A percentile compares a stretch with the other conserved stretches of the same genome.
These are phyloP conservation scores for Ptilorrhoa leucosticta DNA, from an alignment of 2,113 vertebrate genomes.

Conservation along the genomic window DNA sequence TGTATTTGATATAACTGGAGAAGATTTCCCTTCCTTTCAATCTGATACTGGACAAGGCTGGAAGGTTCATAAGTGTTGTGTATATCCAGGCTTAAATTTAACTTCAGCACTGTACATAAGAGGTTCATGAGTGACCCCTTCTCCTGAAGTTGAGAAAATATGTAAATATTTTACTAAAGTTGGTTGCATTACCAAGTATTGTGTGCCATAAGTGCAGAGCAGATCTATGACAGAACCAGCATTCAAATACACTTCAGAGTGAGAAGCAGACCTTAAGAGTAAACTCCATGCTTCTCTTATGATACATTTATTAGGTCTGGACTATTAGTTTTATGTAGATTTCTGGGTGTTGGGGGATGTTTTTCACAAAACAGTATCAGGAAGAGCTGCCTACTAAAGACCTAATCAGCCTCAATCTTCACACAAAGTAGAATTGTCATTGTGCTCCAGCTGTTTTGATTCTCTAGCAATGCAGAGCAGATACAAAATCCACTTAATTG, in stretches of 20 bases:
- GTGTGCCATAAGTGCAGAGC: not conserved
- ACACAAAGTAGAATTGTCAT: not conserved
- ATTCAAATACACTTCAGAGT: not conserved
- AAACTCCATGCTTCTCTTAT: not conserved
- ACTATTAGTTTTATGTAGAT: not conserved
- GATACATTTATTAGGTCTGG: not conserved
- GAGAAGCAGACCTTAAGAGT: not conserved
- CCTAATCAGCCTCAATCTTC: not conserved
- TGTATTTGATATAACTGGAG: not conserved
- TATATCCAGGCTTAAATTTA: not conserved
- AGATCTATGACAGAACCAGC: not conserved
- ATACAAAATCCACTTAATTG: not conserved
- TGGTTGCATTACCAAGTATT: not conserved
- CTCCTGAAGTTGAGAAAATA: not conserved
- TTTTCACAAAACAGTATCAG: not conserved
- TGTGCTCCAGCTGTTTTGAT: not conserved
- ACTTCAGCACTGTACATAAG: accelerated
- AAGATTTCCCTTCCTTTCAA: not conserved
- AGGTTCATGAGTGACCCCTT: not conserved
- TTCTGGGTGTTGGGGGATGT: not conserved
- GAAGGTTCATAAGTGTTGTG: not conserved
- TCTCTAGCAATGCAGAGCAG: not conserved
- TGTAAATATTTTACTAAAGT: not conserved
- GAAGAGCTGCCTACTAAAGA: not conserved
- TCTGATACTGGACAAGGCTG: not conserved